phyloP scores from a whole-genome alignment of 2,888 invertebrate species.

The Prionchulus punctatus region DNA sequence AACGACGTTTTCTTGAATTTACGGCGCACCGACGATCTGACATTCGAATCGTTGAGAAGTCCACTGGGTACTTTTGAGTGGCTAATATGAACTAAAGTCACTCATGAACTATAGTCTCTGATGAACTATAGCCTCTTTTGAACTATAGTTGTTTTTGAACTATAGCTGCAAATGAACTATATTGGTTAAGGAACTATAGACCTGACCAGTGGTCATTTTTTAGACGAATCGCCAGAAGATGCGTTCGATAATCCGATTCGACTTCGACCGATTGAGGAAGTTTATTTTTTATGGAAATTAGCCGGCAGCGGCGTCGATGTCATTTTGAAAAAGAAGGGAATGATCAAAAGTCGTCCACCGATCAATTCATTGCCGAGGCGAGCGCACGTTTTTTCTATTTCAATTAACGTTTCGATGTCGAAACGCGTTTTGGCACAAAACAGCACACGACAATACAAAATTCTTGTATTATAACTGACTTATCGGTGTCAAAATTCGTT shows the following conservation, averaged over 20 bases:
- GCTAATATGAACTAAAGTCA: too few relatives aligned
- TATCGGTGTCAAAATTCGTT: conserved; percentile 19
- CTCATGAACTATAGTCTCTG: too few relatives aligned
- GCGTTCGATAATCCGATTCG: background rate
- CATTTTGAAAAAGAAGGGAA: conserved; percentile 72
- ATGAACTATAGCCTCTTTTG: too few relatives aligned
- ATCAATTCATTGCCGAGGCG: conserved; percentile 39
- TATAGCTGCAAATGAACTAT: too few relatives aligned
- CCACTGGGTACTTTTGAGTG: too few relatives aligned
- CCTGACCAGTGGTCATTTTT: too few relatives aligned
- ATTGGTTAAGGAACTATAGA: too few relatives aligned
- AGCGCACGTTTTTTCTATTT: conserved; percentile 5
- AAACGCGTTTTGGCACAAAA: background rate
- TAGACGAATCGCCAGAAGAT: too few relatives aligned
- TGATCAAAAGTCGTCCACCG: conserved; percentile 62
- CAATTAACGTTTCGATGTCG: background rate
- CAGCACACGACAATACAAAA: background rate
- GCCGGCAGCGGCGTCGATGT: conserved; percentile 83
- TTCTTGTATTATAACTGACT: background rate
- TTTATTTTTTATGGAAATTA: conserved; percentile 85
- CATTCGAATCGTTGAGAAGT: too few relatives aligned
- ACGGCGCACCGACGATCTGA: too few relatives aligned
- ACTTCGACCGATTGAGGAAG: conserved; percentile 51
- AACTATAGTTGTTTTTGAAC: too few relatives aligned
- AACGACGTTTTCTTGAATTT: too few relatives aligned